Evolutionary conservation across 1,140 invertebrate species (phyloP), one percentile per base, ranked within the genome.

Genomic region (Hestina assimilis): DNA sequence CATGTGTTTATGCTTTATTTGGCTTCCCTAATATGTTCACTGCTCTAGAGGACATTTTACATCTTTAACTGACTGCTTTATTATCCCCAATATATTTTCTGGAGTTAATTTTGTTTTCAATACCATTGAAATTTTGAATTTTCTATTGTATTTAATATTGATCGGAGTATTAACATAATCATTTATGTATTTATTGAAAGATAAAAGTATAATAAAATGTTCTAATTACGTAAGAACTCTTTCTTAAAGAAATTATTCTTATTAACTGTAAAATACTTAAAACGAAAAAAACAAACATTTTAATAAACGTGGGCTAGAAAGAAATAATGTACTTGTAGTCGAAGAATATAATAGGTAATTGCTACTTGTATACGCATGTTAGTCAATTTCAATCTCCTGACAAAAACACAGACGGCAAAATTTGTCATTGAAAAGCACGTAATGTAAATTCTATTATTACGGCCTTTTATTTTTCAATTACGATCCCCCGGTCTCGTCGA

Each of bases 401-500:
- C 84, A 87, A 75, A 78, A 85, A 73, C 83, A 87, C 72, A 73
- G 75, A 82, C 72, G 69, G 73, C 70, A 79, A 80, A 85, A 74
- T 83, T 80, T 86, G 75, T 87, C 79, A 84, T 84, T 86, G 78
- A 79, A 79, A 76, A 82, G 77, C 80, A 81, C 75, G 81, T 80
- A 85, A 86, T 79, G 83, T 87, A 84, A 84, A 86, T 87, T 87
- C 84, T 86, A 86, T 87, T 87, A 87, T 86, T 84, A 84, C 78
- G 80, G 76, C 72, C 83, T 87, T 87, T 87, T 87, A 87, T 87
- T 87, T 87, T 87, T 86, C 84, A 87, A 87, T 87, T 87, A 87
- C 84, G 75, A 72, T 42, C 66, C 77, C 77, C 73, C 62, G 51
- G 72, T 63, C 64, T 65, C 75, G 67, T 62, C 66, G 69, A 47